A percentile compares a stretch with the other conserved stretches of the same genome.
Evolutionary conservation across 1,140 invertebrate genomes (phyloP).

Genomic region (Anastatus disparis): DNA sequence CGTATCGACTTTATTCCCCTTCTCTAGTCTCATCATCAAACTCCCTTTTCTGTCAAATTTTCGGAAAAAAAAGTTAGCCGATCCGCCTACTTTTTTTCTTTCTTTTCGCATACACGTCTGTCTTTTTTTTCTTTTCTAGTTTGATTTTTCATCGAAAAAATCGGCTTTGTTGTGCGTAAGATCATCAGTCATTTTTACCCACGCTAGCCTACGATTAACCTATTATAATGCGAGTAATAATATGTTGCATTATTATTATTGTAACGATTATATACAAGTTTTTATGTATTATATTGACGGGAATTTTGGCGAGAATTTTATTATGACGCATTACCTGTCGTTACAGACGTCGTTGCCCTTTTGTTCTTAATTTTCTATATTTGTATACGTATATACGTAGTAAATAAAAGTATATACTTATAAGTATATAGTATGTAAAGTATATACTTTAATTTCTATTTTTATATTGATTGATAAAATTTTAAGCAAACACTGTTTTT

Average conservation of each 20-base stretch:
- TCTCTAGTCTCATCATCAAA: conserved; percentile 44
- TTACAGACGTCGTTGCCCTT: conserved; percentile 57
- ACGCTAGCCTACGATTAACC: not conserved
- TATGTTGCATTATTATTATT: too few species aligned
- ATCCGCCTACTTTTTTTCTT: conserved; percentile 61
- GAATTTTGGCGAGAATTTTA: conserved; percentile 61
- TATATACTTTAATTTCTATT: too few species aligned
- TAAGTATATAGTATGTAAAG: too few species aligned
- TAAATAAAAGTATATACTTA: too few species aligned
- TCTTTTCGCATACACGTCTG: conserved; percentile 31
- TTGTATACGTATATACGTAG: too few species aligned
- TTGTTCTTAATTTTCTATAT: too few species aligned
- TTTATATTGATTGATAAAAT: conserved; percentile 27
- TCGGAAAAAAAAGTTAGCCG: conserved; percentile 56
- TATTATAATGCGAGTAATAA: conserved; percentile 46
- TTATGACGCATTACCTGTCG: conserved; percentile 63
- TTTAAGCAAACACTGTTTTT: conserved; percentile 2
- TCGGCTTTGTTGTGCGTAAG: conserved; percentile 57
- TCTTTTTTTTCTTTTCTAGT: conserved; percentile 34
- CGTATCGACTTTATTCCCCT: conserved; percentile 8
- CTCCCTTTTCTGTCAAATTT: conserved; percentile 51
- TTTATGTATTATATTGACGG: too few species aligned
- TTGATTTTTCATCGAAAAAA: conserved; percentile 50
- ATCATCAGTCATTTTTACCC: conserved; percentile 60
- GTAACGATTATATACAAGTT: too few species aligned